Base-by-base conservation (phyloP, 2,113 vertebrate genomes). In the Malurus cyaneus region DNA sequence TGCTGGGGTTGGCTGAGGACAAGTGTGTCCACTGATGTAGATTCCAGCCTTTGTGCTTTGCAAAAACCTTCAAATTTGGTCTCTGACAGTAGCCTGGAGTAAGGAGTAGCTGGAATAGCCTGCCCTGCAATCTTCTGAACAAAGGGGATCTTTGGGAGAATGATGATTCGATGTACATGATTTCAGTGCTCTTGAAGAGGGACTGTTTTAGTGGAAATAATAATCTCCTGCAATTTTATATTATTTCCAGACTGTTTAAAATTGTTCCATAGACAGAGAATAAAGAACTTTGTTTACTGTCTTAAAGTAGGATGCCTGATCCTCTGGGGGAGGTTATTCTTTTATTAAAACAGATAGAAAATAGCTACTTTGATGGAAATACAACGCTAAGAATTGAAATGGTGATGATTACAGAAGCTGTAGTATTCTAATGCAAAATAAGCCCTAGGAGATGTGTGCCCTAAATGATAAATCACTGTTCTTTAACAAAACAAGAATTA, bases 401-500 rank as follows among this genome's bases (percentile, higher is more conserved):
- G 72, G 46, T 53, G 82, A 61, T 96, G 94, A 93, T 92, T 96
- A 80, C 52, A 88, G 92, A 74, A 90, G n/a, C 88, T 72, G 50
- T 83, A 93, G 86, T 79, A 76, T 92, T 92, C 86, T 95, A 91
- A 96, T 92, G 92, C 88, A 93, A 88, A 97, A 86, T 74, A 90
- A 90, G 90, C 95, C 93, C 53, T 94, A 42, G 88, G 95, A 96
- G 86, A 88, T 89, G 76, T 76, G 86, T 92, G 89, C 78, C 80
- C 86, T 93, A 95, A 94, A 96, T 96, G 90, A 85, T 78, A 92
- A 81, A 91, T 94, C 79, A 69, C 54, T 67, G n/a, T 20, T 92
- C 74, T 79, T 92, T 91, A 96, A 92, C 94, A 95, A 90, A 97
- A 90, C 76, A 88, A 59, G 92, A 96, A 92, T 96, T 94, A 80